Percentiles rank a stretch among this genome's conserved stretches.
These are phyloP conservation scores for Hololepta plana DNA, from an alignment of 2,888 invertebrate species.

Conservation along the genomic window DNA sequence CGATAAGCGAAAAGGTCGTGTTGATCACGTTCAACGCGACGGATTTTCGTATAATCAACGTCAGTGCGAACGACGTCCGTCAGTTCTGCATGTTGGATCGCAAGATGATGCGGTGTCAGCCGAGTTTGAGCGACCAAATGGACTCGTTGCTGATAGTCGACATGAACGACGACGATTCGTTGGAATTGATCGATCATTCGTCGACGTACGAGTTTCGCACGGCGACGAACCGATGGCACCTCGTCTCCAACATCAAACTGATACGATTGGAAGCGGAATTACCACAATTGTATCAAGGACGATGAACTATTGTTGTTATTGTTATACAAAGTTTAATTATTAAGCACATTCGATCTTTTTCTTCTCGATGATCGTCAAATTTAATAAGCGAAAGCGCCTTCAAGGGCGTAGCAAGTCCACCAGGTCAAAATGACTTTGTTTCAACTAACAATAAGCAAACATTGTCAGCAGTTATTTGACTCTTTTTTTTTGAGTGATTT, in stretches of 20 bases:
- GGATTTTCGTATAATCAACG: slow-evolving; percentile 56
- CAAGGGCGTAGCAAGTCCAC: too few species aligned
- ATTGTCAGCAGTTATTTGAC: too few species aligned
- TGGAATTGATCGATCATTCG: slow-evolving; percentile 62
- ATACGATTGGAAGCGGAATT: slow-evolving; percentile 54
- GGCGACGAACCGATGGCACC: slow-evolving; percentile 33
- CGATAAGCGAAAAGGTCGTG: slow-evolving; percentile 42
- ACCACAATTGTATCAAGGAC: slow-evolving; percentile 52
- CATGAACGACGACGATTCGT: slow-evolving; percentile 55
- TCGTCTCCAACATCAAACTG: slow-evolving; percentile 49
- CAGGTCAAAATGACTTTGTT: too few species aligned
- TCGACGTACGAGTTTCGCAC: slow-evolving; percentile 30
- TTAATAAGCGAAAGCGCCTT: too few species aligned
- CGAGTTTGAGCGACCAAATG: slow-evolving; percentile 52
- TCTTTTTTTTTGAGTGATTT: too few species aligned
- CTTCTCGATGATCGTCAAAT: too few species aligned
- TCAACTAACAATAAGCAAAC: too few species aligned
- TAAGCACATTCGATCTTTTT: too few species aligned
- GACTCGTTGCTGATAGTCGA: slow-evolving; percentile 57
- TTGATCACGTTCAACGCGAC: slow-evolving; percentile 60
- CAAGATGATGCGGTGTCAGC: slow-evolving; percentile 40
- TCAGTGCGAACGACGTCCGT: slow-evolving; percentile 58
- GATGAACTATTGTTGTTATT: too few species aligned
- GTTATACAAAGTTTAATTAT: too few species aligned
- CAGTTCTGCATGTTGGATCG: slow-evolving; percentile 43